Conservation (phyloP, 2,113 vertebrate species). For the Cynopterus brachyotis region DNA sequence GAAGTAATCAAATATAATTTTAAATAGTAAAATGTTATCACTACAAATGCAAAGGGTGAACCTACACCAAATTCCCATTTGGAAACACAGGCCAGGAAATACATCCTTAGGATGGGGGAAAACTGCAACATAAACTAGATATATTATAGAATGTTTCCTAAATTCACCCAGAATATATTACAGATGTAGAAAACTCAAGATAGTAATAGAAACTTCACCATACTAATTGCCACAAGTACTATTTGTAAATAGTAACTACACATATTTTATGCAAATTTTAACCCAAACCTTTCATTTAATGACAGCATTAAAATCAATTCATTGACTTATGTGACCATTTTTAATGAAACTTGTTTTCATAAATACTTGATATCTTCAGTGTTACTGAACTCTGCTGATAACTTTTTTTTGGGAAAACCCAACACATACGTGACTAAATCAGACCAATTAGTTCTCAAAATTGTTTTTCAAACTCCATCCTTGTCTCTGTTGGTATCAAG, state of each 20-base stretch:
- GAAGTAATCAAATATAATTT: not conserved
- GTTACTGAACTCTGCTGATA: not conserved
- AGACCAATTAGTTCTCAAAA: not conserved
- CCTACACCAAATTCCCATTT: not conserved
- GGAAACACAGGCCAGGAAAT: not conserved
- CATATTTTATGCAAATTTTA: not conserved
- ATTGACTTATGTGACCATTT: not conserved
- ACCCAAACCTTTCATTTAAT: not conserved
- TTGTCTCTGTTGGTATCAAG: not conserved
- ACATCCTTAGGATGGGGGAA: not conserved
- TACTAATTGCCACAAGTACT: not conserved
- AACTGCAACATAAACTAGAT: not conserved
- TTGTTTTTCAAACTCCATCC: not conserved
- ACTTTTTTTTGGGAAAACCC: not conserved
- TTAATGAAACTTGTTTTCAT: not conserved
- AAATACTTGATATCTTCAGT: not conserved
- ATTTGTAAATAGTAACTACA: not conserved
- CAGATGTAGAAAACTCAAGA: not conserved
- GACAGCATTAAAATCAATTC: not conserved
- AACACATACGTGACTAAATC: not conserved
- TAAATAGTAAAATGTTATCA: not conserved
- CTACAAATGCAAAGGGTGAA: not conserved
- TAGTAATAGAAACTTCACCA: not conserved
- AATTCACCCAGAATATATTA: not conserved
- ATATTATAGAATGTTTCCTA: not conserved